Evolutionary conservation across 2,113 vertebrate genomes (phyloP).

Genomic region (Platichthys flesus): DNA sequence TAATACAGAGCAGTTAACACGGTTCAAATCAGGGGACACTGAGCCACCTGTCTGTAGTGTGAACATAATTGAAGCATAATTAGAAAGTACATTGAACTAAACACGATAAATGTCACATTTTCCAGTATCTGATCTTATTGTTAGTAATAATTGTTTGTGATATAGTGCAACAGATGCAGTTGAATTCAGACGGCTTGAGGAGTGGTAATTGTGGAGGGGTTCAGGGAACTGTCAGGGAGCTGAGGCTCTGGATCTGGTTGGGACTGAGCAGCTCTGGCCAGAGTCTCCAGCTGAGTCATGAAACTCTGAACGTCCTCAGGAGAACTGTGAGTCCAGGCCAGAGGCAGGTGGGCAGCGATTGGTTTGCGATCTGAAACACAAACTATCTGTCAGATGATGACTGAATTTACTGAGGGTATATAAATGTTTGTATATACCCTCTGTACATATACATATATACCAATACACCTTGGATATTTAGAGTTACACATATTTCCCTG

Average conservation of each 20-base stretch:
- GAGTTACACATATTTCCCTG: neutral
- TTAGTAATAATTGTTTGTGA: neutral
- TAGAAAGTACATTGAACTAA: neutral
- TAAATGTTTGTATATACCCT: too few species aligned
- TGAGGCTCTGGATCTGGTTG: conserved; percentile 10
- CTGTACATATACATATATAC: too few species aligned
- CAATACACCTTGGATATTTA: too few species aligned
- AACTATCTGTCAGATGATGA: conserved; percentile 5
- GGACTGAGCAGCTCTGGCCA: conserved; percentile 55
- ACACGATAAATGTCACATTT: neutral
- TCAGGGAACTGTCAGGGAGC: neutral
- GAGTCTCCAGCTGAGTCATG: conserved; percentile 70
- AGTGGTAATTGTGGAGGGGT: neutral
- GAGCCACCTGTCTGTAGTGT: neutral
- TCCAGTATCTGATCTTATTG: neutral
- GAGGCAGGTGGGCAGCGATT: conserved; percentile 75
- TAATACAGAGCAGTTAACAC: neutral
- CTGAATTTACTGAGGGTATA: neutral
- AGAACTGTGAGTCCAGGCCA: conserved; percentile 79
- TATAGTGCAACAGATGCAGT: neutral
- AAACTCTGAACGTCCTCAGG: conserved; percentile 69
- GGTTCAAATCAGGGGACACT: neutral
- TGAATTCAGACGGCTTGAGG: conserved; percentile 34
- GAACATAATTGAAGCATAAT: neutral
- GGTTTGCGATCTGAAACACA: conserved; percentile 74